Conservation (phyloP, 2,797 vertebrate species). For the Podargus strigoides region DNA sequence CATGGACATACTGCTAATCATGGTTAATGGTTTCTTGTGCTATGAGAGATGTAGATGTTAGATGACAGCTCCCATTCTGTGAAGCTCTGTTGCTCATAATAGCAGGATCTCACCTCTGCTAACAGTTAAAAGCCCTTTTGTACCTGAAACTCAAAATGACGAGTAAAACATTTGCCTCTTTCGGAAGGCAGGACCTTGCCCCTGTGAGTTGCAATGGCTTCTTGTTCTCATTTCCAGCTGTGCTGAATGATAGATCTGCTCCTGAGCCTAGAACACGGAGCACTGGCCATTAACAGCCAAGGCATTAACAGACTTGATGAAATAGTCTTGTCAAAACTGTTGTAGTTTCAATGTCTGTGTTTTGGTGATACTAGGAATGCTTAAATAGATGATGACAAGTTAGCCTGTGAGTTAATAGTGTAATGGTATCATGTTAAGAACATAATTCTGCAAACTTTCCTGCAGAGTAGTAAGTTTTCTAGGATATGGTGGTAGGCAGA, state of each 20-base stretch:
- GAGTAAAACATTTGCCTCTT: not conserved
- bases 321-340: constrained; percentile 27
- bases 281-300: not conserved
- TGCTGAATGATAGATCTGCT: constrained; percentile 3
- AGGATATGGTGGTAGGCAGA: not conserved
- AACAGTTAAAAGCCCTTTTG: not conserved
- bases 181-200: not conserved
- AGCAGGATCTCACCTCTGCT: not conserved
- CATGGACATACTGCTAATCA: not conserved
- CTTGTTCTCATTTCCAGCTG: not conserved
- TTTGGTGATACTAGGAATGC: not conserved
- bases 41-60: fast-evolving
- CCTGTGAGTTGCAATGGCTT: not conserved
- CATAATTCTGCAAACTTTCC: not conserved
- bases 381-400: constrained; percentile 8
- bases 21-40: not conserved
- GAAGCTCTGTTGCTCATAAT: not conserved
- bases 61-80: not conserved
- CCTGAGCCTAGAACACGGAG: not conserved
- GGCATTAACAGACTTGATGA: constrained; percentile 13
- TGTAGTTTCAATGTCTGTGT: constrained; percentile 8
- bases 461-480: not conserved
- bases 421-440: not conserved
- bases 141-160: not conserved
- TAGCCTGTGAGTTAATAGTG: not conserved